Evolutionary conservation across 1,140 invertebrate species (phyloP).

Genomic region (Delia radicum): DNA sequence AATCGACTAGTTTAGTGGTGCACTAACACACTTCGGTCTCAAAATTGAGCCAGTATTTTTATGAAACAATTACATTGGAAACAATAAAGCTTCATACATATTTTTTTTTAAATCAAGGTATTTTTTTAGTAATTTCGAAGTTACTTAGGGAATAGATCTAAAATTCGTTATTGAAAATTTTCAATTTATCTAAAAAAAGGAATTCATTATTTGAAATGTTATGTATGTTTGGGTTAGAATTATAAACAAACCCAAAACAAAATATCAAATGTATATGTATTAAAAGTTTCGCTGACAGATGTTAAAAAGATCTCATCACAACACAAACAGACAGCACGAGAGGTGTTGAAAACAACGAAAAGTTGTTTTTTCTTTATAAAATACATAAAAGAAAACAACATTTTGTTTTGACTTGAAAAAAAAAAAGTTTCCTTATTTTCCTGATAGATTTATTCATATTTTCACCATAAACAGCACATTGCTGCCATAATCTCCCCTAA

Average conservation of each 20-base stretch:
- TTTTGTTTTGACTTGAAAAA: background rate
- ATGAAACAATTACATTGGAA: too few relatives aligned
- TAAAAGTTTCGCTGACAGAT: background rate
- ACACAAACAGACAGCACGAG: background rate
- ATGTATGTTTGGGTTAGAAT: too few relatives aligned
- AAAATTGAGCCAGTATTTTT: too few relatives aligned
- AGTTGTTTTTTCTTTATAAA: background rate
- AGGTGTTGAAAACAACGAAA: background rate
- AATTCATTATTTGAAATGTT: too few relatives aligned
- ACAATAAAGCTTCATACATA: too few relatives aligned
- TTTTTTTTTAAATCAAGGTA: too few relatives aligned
- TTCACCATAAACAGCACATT: background rate
- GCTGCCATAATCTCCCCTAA: background rate
- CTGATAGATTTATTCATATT: background rate
- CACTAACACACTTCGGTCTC: too few relatives aligned
- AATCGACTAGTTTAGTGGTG: too few relatives aligned
- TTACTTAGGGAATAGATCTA: too few relatives aligned
- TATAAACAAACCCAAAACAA: background rate
- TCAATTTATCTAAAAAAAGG: too few relatives aligned
- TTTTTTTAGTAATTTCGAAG: too few relatives aligned
- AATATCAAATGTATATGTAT: background rate
- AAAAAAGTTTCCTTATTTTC: background rate
- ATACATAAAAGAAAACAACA: background rate
- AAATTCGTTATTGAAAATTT: too few relatives aligned
- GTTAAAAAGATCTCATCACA: conserved; percentile 4